Evolutionary conservation across 92 coral and sea anemone species (phyloP), one percentile per base, ranked within the genome.

Genomic region (Siderastrea radians): DNA sequence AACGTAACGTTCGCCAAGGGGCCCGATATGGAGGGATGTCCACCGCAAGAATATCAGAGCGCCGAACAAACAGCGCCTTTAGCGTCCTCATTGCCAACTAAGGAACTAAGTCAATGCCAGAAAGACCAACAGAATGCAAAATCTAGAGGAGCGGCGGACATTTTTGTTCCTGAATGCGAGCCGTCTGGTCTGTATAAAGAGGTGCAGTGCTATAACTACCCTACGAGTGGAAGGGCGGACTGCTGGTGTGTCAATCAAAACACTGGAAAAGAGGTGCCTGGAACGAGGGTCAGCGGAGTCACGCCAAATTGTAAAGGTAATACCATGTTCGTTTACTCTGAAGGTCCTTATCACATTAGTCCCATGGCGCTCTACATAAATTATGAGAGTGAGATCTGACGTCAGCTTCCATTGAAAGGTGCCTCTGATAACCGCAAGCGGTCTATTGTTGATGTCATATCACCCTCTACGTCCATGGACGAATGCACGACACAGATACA

Each of bases 191-290:
- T 77, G 43, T 96, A 68, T 50, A 90, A 91, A 44, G 92, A 92
- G 64, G 85, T 96, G 0, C 99, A 96, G 79, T 96, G 99, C 82
- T 96, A 96, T 75, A 84, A 90, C 2, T 96, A 68, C 60, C 92
- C 97, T 44, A 89, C 77, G 50, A 88, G 61, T 74, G 95, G 92
- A 7, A 85, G 64, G 76, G 86, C 92, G 1, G 93, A 87, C 68
- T 97, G 99, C 50, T 97, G 99, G 99, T 97, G 99, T 58, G 99
- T 95, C 78, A 82, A 97, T 45, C 86, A 89, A 57, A 88, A 90
- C 57, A 84, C 93, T 10, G 99, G 99, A n/a, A 84, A 79, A 12
- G 98, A 97, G 80, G 57, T 86, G 45, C 68, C 89, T 52, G 96
- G 94, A 64, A 95, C 98, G 6, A 87, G 97, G 26, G 75, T 90